phyloP scores from a whole-genome alignment of 1,140 invertebrate genomes.

The Idris sp. region DNA sequence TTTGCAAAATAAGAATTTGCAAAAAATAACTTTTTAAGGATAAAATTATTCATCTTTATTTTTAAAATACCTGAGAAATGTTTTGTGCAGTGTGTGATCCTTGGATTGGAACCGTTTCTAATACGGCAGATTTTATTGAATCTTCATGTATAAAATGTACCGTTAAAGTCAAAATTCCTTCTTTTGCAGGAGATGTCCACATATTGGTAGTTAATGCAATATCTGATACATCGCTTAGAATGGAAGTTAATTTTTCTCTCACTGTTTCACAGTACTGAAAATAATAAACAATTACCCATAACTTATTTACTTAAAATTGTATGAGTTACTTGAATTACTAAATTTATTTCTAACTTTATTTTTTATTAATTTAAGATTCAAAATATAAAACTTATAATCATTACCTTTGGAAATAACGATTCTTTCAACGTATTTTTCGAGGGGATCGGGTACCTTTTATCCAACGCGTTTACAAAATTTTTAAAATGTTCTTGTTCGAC shows the following conservation, averaged over 20 bases:
- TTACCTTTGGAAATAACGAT: constrained; percentile 2
- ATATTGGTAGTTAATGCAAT: constrained; percentile 8
- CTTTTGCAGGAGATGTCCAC: constrained; percentile 45
- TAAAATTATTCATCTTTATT: background rate
- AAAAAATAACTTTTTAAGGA: too few species aligned
- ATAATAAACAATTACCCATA: too few species aligned
- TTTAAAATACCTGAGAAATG: constrained; percentile 2
- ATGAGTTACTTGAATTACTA: too few species aligned
- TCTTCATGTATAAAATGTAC: constrained; percentile 4
- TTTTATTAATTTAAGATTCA: too few species aligned
- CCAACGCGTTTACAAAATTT: background rate
- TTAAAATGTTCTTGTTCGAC: background rate
- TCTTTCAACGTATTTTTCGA: constrained; percentile 8
- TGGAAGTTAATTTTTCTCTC: background rate
- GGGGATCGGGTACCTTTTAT: constrained; percentile 3
- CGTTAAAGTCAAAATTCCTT: constrained; percentile 5
- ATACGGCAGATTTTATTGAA: background rate
- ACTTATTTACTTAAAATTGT: too few species aligned
- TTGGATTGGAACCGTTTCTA: constrained; percentile 1
- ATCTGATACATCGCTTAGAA: background rate
- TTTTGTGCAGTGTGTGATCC: constrained; percentile 4
- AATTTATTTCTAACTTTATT: too few species aligned
- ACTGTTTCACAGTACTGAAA: background rate
- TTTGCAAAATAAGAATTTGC: background rate
- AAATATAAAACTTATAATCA: too few species aligned